Conservation (phyloP, 2,113 vertebrate species). For the Zosterops lateralis region DNA sequence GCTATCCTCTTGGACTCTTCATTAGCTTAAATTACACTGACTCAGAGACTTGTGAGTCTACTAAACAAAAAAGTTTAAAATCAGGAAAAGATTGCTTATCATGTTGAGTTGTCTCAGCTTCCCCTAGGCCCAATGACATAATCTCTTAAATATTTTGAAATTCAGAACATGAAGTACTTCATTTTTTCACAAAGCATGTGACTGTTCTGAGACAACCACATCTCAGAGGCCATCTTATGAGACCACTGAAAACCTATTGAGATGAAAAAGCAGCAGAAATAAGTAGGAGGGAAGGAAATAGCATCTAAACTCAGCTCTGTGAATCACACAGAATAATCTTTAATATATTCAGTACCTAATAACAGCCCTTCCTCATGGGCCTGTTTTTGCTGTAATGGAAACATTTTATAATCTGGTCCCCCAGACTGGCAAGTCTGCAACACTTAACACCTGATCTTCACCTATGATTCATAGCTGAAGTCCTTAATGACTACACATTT, state of each 20-base stretch:
- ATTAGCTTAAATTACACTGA: slow-evolving; percentile 37
- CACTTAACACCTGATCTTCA: neutral
- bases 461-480: neutral
- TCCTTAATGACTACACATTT: neutral
- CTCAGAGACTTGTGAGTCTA: neutral
- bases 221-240: slow-evolving; percentile 32
- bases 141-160: slow-evolving; percentile 43
- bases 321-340: slow-evolving; percentile 65
- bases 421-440: neutral
- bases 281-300: slow-evolving; percentile 44
- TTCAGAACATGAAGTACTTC: slow-evolving; percentile 36
- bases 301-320: slow-evolving; percentile 53
- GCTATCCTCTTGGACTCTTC: neutral
- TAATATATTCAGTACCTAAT: slow-evolving; percentile 65
- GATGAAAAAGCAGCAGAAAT: slow-evolving; percentile 64
- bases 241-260: slow-evolving; percentile 26
- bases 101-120: neutral
- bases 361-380: slow-evolving; percentile 23
- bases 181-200: slow-evolving; percentile 37
- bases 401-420: neutral
- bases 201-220: slow-evolving; percentile 41
- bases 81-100: neutral
- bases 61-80: neutral
- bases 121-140: slow-evolving; percentile 34
- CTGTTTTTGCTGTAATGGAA: neutral